These are phyloP conservation scores for Uropetala carovei DNA, from an alignment of 2,888 invertebrate species.

Conservation along the genomic window DNA sequence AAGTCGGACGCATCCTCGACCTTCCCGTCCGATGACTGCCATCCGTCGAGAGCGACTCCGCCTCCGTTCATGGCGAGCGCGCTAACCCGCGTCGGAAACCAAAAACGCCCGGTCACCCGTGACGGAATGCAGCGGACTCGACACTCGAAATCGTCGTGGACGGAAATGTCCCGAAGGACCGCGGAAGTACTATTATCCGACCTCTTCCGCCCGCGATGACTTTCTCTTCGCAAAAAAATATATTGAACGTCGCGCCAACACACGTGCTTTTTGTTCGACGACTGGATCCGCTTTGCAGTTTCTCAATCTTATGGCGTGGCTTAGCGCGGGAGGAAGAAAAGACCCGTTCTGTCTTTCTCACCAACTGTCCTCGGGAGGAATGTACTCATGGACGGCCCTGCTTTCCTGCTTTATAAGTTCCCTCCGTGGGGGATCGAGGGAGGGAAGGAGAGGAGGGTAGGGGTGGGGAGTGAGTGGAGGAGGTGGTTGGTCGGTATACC, in stretches of 20 bases:
- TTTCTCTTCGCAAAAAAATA: too few species aligned
- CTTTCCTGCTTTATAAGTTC: constrained; percentile 18
- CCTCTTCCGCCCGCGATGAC: not conserved
- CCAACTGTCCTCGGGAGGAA: constrained; percentile 3
- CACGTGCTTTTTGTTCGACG: too few species aligned
- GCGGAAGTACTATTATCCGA: not conserved
- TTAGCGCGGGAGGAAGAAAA: too few species aligned
- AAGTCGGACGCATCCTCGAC: not conserved
- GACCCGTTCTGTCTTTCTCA: not conserved
- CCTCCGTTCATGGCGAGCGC: not conserved
- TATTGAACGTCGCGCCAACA: too few species aligned
- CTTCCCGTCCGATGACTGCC: not conserved
- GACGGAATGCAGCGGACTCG: not conserved
- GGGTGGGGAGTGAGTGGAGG: not conserved
- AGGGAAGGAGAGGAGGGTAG: not conserved
- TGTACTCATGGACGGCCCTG: not conserved
- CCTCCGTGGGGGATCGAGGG: not conserved
- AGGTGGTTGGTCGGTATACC: not conserved
- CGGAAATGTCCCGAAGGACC: not conserved
- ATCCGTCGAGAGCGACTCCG: not conserved
- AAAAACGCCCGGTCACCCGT: not conserved
- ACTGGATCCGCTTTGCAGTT: too few species aligned
- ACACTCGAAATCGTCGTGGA: not conserved
- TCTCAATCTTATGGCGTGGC: too few species aligned
- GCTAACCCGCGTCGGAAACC: not conserved